Evolutionary conservation across 2,113 vertebrate species (phyloP), one percentile per base, ranked within the genome.

Genomic region (Pomatorhinus ruficollis): DNA sequence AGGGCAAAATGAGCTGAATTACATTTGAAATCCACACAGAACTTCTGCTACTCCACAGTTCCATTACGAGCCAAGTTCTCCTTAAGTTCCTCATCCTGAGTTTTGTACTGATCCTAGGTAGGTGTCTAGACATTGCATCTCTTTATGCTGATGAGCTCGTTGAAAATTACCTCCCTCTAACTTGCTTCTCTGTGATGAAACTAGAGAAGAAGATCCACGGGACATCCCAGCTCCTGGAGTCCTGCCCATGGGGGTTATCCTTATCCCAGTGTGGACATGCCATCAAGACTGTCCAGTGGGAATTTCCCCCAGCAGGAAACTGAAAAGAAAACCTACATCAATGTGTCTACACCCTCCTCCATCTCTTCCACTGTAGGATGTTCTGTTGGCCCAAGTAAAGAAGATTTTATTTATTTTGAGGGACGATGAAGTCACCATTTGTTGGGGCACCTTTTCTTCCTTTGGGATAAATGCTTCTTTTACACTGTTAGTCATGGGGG

Each of bases 1-100:
- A 88, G 95, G 85, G 71, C 79, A 93, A 85, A 95, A 92, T 80
- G 68, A 88, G 64, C 59, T 88, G 75, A 88, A 93, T 94, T 91
- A 86, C 76, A 71, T 60, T 90, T 63, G 35, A 96, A 94, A 96
- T 94, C 89, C 90, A 82, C 4, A 0, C 75, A 94, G 76, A 93
- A 80, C 66, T 95, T 95, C 80, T 94, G 78, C 89, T 82, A 71
- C 80, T 93, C 94, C 66, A 85, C 27, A 42, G 83, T 89, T 81
- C 68, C 79, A 47, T 95, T 88, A 83, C 39, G 89, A 95, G 90
- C 74, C 23, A 31, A 85, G 30, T 35, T 91, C 63, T 91, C 93
- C 57, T 83, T 86, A 54, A 91, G 83, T 90, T 93, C 86, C 74
- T 83, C 40, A 70, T 40, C 82, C 59, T 74, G 82, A 93, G 59